Conservation (phyloP, 2,888 invertebrate species). For the Itoplectis maculator region DNA sequence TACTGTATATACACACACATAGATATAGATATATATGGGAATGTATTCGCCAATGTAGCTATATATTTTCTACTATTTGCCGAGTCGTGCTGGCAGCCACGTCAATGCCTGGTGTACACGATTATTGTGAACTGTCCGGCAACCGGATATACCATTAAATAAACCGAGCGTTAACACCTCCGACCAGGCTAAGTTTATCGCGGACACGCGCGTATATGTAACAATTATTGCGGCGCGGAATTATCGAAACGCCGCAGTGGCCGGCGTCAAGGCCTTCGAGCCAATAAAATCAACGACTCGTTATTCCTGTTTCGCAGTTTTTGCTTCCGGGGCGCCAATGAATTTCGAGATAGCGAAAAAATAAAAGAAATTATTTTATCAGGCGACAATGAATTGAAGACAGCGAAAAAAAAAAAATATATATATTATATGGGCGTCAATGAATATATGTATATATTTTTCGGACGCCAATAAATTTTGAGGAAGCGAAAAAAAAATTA, state of each 20-base stretch:
- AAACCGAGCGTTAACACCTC: conserved; percentile 52
- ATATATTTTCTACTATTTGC: background rate
- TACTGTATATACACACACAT: too few relatives aligned
- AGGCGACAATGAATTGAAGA: too few relatives aligned
- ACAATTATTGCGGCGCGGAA: conserved; percentile 51
- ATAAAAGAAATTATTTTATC: too few relatives aligned
- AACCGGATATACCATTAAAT: conserved; percentile 60
- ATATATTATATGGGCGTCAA: too few relatives aligned
- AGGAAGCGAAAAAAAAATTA: too few relatives aligned
- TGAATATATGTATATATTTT: too few relatives aligned
- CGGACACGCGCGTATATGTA: conserved; percentile 38
- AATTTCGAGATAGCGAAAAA: too few relatives aligned
- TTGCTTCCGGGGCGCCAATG: too few relatives aligned
- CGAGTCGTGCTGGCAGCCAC: conserved; percentile 16
- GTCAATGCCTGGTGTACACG: conserved; percentile 6
- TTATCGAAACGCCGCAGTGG: conserved; percentile 22
- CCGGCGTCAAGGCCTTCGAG: background rate
- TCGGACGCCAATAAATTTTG: too few relatives aligned
- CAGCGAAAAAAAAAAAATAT: too few relatives aligned
- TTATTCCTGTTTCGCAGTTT: background rate
- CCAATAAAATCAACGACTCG: background rate
- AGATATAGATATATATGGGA: too few relatives aligned
- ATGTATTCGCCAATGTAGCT: too few relatives aligned
- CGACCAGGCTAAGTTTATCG: conserved; percentile 44
- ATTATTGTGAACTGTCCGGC: conserved; percentile 45